phyloP scores from a whole-genome alignment of 2,113 vertebrate genomes.

The Ondatra zibethicus region DNA sequence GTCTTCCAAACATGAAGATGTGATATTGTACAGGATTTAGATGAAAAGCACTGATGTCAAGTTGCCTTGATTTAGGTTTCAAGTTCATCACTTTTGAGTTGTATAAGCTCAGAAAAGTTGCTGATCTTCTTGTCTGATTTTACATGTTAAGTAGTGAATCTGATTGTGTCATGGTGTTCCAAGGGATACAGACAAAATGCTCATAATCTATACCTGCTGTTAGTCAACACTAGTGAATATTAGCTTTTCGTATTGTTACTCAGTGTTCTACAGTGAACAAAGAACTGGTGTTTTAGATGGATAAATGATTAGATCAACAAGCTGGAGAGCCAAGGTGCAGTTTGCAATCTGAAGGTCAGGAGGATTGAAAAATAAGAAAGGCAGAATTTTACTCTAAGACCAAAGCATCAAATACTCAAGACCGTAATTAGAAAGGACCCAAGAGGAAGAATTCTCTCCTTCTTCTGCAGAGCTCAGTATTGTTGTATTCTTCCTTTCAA shows the following conservation, averaged over 20 bases:
- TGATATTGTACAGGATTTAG: background rate
- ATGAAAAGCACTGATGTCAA: no score
- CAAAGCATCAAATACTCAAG: background rate
- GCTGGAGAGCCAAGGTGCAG: background rate
- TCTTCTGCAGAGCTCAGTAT: background rate
- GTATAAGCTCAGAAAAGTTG: background rate
- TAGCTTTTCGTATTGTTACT: background rate
- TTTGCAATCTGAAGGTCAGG: background rate
- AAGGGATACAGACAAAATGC: background rate
- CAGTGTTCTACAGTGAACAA: background rate
- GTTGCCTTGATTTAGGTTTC: background rate
- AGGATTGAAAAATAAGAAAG: background rate
- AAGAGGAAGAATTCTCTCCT: background rate
- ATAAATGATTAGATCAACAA: background rate
- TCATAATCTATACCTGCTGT: background rate
- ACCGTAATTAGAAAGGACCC: background rate
- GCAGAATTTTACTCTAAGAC: background rate
- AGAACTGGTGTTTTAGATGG: background rate
- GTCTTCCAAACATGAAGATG: background rate
- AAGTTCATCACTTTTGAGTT: background rate
- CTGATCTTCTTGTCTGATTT: background rate
- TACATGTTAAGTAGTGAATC: background rate
- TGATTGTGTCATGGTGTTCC: background rate
- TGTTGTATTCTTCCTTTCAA: background rate
- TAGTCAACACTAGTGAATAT: background rate